Conservation (phyloP, 2,113 vertebrate species). For the Oxygymnocypris stewartii region DNA sequence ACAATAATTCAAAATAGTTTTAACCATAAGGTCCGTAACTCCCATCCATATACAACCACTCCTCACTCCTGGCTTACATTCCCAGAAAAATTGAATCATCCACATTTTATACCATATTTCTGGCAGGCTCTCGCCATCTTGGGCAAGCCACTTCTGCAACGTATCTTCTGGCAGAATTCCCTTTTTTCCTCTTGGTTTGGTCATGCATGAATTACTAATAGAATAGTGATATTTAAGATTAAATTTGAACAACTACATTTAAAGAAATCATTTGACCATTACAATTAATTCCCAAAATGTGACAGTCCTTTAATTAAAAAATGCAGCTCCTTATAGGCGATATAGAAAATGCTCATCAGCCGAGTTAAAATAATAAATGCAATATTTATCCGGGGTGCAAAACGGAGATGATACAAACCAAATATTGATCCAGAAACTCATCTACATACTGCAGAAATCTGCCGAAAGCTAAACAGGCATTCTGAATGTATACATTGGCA, state of each 20-base stretch:
- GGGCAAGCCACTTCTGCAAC: conserved; percentile 60
- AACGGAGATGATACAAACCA: not conserved
- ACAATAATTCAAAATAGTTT: not conserved
- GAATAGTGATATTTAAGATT: not conserved
- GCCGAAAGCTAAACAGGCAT: conserved; percentile 45
- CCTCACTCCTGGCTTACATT: not conserved
- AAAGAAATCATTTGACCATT: not conserved
- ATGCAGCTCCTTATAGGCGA: not conserved
- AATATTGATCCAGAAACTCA: conserved; percentile 32
- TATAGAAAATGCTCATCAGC: not conserved
- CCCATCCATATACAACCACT: not conserved
- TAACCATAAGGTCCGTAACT: not conserved
- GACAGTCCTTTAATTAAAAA: not conserved
- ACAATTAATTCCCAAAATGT: not conserved
- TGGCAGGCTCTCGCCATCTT: conserved; percentile 45
- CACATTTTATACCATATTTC: not conserved
- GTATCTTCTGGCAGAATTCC: conserved; percentile 67
- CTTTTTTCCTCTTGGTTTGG: conserved; percentile 51
- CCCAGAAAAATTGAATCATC: not conserved
- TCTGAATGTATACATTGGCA: conserved; percentile 36
- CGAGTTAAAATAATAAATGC: not conserved
- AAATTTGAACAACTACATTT: not conserved
- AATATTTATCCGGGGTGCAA: not conserved
- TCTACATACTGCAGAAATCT: conserved; percentile 29
- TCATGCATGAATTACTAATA: conserved; percentile 21